Evolutionary conservation across 2,888 invertebrate genomes (phyloP).

Genomic region (Cataglyphis albicans): DNA sequence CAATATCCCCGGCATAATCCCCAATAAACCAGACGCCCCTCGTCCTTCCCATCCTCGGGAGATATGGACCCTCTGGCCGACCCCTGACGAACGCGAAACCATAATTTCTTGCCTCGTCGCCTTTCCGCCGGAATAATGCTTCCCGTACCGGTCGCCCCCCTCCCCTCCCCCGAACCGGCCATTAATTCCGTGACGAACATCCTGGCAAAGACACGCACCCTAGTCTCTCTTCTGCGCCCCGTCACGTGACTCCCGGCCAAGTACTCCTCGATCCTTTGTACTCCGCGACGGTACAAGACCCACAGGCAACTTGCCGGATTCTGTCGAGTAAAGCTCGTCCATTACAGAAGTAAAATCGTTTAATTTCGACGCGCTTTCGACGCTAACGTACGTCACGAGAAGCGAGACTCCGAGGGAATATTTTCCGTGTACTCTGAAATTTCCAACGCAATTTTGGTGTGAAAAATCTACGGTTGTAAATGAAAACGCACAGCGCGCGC

Average conservation of each 20-base stretch:
- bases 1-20: constrained; percentile 51
- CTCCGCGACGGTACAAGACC: constrained; percentile 38
- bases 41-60: background rate
- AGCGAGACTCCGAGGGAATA: background rate
- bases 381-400: background rate
- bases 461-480: constrained; percentile 8
- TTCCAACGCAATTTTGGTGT: background rate
- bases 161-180: constrained; percentile 30
- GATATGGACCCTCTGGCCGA: constrained; percentile 31
- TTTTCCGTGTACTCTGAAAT: background rate
- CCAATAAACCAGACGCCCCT: constrained; percentile 39
- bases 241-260: constrained; percentile 37
- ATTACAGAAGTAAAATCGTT: constrained; percentile 20
- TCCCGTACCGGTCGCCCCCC: constrained; percentile 36
- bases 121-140: constrained; percentile 65
- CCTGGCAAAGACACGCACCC: constrained; percentile 55
- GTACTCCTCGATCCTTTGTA: constrained; percentile 46
- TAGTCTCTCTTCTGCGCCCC: constrained; percentile 31
- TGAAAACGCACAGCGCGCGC: background rate
- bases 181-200: constrained; percentile 60
- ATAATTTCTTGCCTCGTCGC: constrained; percentile 68
- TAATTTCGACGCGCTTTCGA: constrained; percentile 14
- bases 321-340: constrained; percentile 16
- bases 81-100: constrained; percentile 48
- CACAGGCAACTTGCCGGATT: constrained; percentile 51